Evolutionary conservation across 2,888 invertebrate species (phyloP).

Genomic region (Drosophila villosipedis): DNA sequence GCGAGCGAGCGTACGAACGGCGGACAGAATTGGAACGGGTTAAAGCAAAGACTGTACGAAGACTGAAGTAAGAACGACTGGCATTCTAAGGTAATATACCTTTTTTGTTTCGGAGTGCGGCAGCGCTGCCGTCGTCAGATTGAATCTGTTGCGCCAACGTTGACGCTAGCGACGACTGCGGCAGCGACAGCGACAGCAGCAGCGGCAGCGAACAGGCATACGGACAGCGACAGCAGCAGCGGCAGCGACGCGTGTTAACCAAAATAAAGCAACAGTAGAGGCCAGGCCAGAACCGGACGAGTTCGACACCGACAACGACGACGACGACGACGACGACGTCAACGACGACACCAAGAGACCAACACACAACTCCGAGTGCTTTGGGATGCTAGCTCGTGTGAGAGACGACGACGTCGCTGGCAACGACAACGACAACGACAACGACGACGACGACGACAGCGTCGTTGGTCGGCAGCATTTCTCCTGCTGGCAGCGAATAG

Average conservation of each 20-base stretch:
- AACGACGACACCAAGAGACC: constrained; percentile 43
- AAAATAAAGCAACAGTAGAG: constrained; percentile 79
- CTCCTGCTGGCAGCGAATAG: constrained; percentile 58
- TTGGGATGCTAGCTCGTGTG: constrained; percentile 56
- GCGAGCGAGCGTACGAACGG: constrained; percentile 83
- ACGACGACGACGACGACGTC: neutral
- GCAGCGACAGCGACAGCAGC: constrained; percentile 18
- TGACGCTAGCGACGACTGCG: constrained; percentile 23
- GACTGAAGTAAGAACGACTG: constrained; percentile 86
- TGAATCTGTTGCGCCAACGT: constrained; percentile 68
- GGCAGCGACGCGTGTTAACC: constrained; percentile 71
- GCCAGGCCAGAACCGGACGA: constrained; percentile 69
- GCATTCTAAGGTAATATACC: constrained; percentile 86
- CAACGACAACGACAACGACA: constrained; percentile 13
- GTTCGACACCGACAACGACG: constrained; percentile 59
- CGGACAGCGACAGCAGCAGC: constrained; percentile 22
- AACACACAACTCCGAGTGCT: constrained; percentile 23
- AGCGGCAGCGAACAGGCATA: constrained; percentile 11
- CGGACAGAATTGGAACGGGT: constrained; percentile 86
- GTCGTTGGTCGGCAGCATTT: constrained; percentile 59
- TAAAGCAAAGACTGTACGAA: constrained; percentile 86
- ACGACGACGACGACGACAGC: constrained; percentile 28
- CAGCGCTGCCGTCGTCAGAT: constrained; percentile 58
- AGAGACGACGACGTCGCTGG: constrained; percentile 39
- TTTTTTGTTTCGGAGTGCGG: constrained; percentile 84